Evolutionary conservation across 2,797 vertebrate genomes (phyloP), one percentile per base, ranked within the genome.

Genomic region (Discoglossus pictus): DNA sequence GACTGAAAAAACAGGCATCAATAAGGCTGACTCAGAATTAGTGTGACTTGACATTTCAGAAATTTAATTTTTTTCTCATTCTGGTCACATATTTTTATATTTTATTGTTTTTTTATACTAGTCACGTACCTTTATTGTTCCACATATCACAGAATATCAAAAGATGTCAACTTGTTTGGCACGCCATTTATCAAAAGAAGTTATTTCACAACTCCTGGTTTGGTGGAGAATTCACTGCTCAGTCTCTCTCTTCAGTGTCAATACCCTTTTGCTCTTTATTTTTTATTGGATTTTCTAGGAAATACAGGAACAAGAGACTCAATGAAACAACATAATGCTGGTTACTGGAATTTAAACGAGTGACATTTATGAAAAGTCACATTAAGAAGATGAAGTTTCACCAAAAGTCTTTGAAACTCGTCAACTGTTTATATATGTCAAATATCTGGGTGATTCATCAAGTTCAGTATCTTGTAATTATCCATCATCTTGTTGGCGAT

Each of bases 131-230:
- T 68, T 68, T 68, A 44, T 60, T 52, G 38, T 52, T 68, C 31
- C 55, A 53, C 44, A 61, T 60, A 68, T 68, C 65, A 60, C 38
- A 53, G 51, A 68, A 68, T 68, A 68, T 68, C 46, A 68, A 68
- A 52, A 60, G 56, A 68, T 50, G 65, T 60, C 65, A 68, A 61
- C 36, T 60, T 60, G 25, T 61, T 43, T 68, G 65, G 65, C 65
- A 61, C 56, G 35, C 65, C 55, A 68, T 68, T 60, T 53, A 68
- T 68, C 65, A 68, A 68, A 53, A 60, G 38, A 60, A 68, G 55
- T 60, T 34, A 46, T 60, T 60, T 68, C 16, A 35, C 25, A 60
- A 43, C 7, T 60, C 34, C 54, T 60, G 36, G 55, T 36, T 52
- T 52, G 47, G 38, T 43, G 46, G 34, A 43, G 39, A 68, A 51